A percentile compares a stretch with the other conserved stretches of the same genome.
Conservation (phyloP, 2,888 invertebrate genomes). For the Capitulum mitella region DNA sequence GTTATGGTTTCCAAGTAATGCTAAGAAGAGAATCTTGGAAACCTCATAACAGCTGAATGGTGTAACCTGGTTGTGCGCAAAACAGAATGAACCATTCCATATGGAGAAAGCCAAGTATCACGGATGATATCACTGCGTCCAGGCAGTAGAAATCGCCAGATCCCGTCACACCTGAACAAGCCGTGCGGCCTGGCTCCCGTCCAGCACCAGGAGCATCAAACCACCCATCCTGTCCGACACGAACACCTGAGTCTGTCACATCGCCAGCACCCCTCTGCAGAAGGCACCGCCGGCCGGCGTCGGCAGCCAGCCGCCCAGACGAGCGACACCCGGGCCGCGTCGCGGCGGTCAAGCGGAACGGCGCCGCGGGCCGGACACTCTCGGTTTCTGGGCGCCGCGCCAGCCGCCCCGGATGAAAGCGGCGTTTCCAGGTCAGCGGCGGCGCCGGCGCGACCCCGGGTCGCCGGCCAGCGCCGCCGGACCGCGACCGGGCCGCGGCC, state of each 20-base stretch:
- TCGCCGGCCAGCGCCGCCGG: background rate
- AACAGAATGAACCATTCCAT: no score
- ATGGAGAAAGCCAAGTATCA: no score
- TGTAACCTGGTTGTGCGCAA: no score
- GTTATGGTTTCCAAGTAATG: no score
- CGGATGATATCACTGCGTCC: no score
- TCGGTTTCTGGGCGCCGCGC: background rate
- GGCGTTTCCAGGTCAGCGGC: conserved; percentile 11
- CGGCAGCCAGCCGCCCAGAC: background rate
- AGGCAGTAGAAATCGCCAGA: no score
- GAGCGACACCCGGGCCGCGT: background rate
- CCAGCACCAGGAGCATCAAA: background rate
- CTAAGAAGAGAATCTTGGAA: no score
- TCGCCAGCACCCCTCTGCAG: no score
- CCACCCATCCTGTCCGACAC: background rate
- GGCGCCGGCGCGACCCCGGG: background rate
- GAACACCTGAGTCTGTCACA: background rate
- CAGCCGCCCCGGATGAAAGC: background rate
- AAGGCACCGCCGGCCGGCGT: background rate
- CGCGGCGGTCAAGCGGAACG: background rate
- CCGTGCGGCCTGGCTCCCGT: no score
- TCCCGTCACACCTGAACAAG: no score
- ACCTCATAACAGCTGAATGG: no score
- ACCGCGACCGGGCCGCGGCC: background rate
- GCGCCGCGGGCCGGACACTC: background rate